Evolutionary conservation across 2,888 invertebrate species (phyloP).

Genomic region (Hydroisotoma schaefferi): DNA sequence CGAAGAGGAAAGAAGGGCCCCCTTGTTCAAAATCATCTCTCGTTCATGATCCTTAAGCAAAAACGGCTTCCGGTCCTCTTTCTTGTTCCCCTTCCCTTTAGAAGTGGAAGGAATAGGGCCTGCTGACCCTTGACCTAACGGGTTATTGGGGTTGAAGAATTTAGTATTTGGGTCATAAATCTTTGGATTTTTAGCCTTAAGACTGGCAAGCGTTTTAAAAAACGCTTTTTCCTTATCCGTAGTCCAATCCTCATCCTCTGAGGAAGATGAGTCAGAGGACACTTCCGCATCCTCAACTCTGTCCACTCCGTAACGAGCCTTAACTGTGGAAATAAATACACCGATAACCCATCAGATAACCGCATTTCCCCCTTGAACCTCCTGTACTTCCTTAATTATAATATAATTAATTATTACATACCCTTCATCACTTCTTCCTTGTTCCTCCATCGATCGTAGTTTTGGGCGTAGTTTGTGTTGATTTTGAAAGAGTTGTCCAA

Average conservation of each 20-base stretch:
- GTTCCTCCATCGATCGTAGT: conserved; percentile 76
- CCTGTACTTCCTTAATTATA: conserved; percentile 7
- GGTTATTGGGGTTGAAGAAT: conserved; percentile 65
- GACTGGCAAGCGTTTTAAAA: conserved; percentile 74
- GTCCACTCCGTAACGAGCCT: conserved; percentile 66
- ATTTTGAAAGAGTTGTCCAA: conserved; percentile 57
- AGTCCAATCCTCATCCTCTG: conserved; percentile 54
- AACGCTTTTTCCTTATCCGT: conserved; percentile 78
- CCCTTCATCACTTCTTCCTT: conserved; percentile 81
- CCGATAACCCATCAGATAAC: conserved; percentile 51
- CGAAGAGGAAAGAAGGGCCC: conserved; percentile 13
- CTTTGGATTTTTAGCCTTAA: conserved; percentile 83
- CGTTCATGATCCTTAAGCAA: conserved; percentile 75
- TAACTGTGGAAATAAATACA: conserved; percentile 57
- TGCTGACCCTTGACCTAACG: conserved; percentile 7
- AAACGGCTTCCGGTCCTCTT: conserved; percentile 59
- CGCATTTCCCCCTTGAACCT: conserved; percentile 15
- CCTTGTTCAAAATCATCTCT: conserved; percentile 65
- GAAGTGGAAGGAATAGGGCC: neutral
- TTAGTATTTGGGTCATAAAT: conserved; percentile 75
- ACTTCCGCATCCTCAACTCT: conserved; percentile 55
- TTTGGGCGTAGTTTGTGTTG: conserved; percentile 76
- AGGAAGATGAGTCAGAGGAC: conserved; percentile 62
- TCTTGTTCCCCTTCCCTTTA: conserved; percentile 50
- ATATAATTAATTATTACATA: conserved; percentile 52